Evolutionary conservation across 2,888 invertebrate genomes (phyloP), one percentile per base, ranked within the genome.

Genomic region (Mythimna pallens): DNA sequence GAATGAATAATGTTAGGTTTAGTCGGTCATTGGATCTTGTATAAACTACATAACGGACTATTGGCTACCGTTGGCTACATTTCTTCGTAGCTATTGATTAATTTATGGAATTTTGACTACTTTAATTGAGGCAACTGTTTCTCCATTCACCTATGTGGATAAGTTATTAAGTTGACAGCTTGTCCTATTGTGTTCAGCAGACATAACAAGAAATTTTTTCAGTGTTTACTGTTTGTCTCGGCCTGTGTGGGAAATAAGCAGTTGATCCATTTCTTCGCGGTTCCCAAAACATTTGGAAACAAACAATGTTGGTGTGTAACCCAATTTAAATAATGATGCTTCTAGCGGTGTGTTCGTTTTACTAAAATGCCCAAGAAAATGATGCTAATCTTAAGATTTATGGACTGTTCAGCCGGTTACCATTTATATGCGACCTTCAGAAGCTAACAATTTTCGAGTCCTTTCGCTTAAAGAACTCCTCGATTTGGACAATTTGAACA

Each of bases 351-450:
- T 12, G 65, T 34, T 76, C 58, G 58, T 65, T 79, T 74, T 59
- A 63, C 34, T 54, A 58, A 65, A 74, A 65, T 71, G 63, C 14
- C 22, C 61, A 68, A 83, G 67, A 70, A 75, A 70, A 76, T 61
- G 54, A 78, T 71, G 65, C 10, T 75, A 77, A 84, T 77, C 77
- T 78, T 59, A 54, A 65, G 66, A 65, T 85, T 79, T 81, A 83
- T 84, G 74, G 67, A 20, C 78, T 73, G 76, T 70, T 74, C 62
- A 76, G 43, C 66, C 69, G 69, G 72, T 68, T 65, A 70, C 64
- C 17, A 10, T 55, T 64, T 47, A 47, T 20, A 47, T 57, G 36
- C 72, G 81, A 79, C 77, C 84, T 86, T 78, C 79, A 78, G 61
- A 30, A 17, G 63, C 25, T 20, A 70, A 65, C 20, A 57, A n/a